Base-by-base conservation (phyloP, 2,797 vertebrate genomes). In the Diplodus puntazzo region DNA sequence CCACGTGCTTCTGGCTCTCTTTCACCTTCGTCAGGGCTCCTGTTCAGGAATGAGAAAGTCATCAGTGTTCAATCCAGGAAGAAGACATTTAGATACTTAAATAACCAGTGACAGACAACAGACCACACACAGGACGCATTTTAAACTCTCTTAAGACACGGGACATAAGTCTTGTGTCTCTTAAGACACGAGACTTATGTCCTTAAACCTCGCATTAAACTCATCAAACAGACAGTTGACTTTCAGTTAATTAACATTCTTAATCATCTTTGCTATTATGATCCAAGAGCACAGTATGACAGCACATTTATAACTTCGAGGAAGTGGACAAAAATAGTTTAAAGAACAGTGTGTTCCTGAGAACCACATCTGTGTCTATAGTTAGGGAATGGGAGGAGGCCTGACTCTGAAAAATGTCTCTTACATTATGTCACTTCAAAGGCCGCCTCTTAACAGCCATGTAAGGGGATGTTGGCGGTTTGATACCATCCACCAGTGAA, bases 11-110 rank as follows among this genome's bases (percentile, higher is more conserved):
- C 90, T 97, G 97, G 93, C 97, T 99, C 79, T 99, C 98, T 88
- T 98, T 98, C 82, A 99, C 98, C 94, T 99, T 99, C 75, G 97
- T 98, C 93, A 99, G 95, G 60, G 98, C 98, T 81, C 98, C 98
- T 99, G 94, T 18, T 58, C 5, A 34, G 11, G 10, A 23, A 60
- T 0, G 10, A 62, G 79, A 87, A 42, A 91, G 72, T 6, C 10
- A 23, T 59, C 27, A 62, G 23, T 17, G 34, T 58, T 50, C 1
- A 52, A 30, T 46, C 42, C 27, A 23, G 46, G 6, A 4, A 13
- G 42, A 61, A 67, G 62, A 30, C 20, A n/a, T n/a, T 4, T 30
- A 42, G 8, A 50, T 57, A n/a, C 68, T 42, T 2, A 54, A 60
- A 53, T 39, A 34, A 78, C 63, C 42, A 11, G n/a, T 48, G 54